These are phyloP conservation scores for Anas flavirostris DNA, from an alignment of 2,797 vertebrate species.

Conservation along the genomic window DNA sequence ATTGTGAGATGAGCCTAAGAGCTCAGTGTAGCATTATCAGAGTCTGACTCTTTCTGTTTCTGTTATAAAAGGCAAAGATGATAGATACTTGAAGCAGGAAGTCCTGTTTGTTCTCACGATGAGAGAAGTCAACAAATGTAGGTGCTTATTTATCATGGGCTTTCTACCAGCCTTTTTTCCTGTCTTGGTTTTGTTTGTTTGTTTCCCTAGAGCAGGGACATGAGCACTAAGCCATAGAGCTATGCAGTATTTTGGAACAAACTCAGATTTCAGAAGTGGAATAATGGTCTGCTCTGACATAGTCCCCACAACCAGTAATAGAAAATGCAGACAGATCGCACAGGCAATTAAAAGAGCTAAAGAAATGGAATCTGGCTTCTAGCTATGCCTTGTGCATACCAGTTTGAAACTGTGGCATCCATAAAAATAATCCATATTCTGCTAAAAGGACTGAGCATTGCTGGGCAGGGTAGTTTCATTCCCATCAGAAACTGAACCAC, in stretches of 20 bases:
- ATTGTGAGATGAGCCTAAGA: not conserved
- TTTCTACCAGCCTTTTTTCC: not conserved
- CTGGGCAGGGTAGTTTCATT: not conserved
- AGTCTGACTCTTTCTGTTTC: not conserved
- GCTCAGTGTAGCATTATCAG: not conserved
- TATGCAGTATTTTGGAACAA: not conserved
- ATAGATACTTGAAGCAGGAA: not conserved
- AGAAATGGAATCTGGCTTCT: conserved; percentile 42
- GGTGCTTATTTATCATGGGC: not conserved
- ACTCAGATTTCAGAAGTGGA: not conserved
- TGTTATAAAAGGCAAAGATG: not conserved
- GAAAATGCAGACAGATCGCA: not conserved
- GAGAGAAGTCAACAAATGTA: not conserved
- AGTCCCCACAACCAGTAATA: not conserved
- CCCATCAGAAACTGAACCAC: not conserved
- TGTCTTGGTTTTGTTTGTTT: not conserved
- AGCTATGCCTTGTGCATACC: not conserved
- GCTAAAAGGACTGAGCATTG: not conserved
- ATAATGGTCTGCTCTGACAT: not conserved
- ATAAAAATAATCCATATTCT: conserved; percentile 52
- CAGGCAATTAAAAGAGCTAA: not conserved
- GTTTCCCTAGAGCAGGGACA: not conserved
- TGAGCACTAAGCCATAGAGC: not conserved
- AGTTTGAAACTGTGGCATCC: not conserved
- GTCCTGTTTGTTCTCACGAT: not conserved